A percentile compares a stretch with the other conserved stretches of the same genome.
phyloP scores from a whole-genome alignment of 2,888 invertebrate species.

The Melanchra persicariae region DNA sequence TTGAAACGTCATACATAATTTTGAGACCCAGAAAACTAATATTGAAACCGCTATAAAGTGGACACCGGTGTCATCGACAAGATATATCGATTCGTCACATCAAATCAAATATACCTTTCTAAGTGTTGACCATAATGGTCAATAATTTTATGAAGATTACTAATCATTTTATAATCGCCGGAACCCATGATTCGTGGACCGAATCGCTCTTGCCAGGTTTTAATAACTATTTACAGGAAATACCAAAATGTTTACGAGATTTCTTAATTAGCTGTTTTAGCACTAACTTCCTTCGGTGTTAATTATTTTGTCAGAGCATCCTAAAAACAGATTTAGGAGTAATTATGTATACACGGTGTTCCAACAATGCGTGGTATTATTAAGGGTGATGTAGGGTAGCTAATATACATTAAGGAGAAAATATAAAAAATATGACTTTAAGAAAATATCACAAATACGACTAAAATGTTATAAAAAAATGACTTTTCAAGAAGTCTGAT shows the following conservation, averaged over 20 bases:
- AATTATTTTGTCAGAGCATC: conserved; percentile 30
- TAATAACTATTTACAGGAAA: conserved; percentile 57
- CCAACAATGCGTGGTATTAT: no score
- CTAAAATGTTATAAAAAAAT: no score
- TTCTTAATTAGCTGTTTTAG: conserved; percentile 52
- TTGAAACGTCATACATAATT: no score
- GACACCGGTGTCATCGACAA: no score
- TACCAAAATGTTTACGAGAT: conserved; percentile 40
- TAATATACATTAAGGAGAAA: no score
- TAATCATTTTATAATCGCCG: background rate
- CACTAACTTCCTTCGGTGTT: conserved; percentile 44
- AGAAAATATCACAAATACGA: no score
- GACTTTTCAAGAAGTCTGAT: no score
- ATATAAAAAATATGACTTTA: no score
- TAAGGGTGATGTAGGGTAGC: no score
- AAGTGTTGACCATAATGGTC: background rate
- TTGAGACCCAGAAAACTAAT: background rate
- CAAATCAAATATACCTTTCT: background rate
- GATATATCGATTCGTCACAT: background rate
- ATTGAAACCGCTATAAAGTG: no score
- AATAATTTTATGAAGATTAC: background rate
- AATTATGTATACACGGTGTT: conserved; percentile 10
- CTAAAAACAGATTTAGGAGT: conserved; percentile 13
- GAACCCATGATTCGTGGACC: conserved; percentile 13
- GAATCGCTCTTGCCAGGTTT: background rate